These are phyloP conservation scores for Desmodus rotundus DNA, from an alignment of 2,113 vertebrate species.

Conservation along the genomic window DNA sequence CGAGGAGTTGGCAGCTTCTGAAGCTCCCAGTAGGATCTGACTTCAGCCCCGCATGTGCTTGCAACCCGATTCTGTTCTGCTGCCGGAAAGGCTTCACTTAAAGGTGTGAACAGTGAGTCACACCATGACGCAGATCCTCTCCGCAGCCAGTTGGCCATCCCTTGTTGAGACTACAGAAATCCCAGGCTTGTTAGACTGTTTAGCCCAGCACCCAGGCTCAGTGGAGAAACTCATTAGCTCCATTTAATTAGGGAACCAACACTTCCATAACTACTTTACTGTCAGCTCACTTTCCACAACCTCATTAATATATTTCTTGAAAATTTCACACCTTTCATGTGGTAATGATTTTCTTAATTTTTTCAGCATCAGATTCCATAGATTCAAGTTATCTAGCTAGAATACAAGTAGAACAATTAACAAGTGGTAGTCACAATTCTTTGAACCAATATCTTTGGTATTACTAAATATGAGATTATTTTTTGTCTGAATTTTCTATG, in stretches of 20 bases:
- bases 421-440: not conserved
- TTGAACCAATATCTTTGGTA: not conserved
- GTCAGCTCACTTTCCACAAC: conserved; percentile 34
- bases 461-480: not conserved
- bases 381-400: not conserved
- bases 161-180: conserved; percentile 48
- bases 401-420: conserved; percentile 7
- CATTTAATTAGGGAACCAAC: conserved; percentile 57
- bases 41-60: not conserved
- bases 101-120: conserved; percentile 57
- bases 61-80: not conserved
- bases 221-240: conserved; percentile 58
- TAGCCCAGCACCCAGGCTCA: not conserved
- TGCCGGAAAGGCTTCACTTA: not conserved
- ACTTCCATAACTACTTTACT: conserved; percentile 36
- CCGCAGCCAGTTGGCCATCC: not conserved
- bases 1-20: not conserved
- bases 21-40: not conserved
- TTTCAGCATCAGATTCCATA: not conserved
- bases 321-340: conserved; percentile 50
- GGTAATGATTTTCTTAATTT: conserved; percentile 55
- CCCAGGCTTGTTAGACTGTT: not conserved
- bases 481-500: not conserved
- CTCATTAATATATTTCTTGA: conserved; percentile 47
- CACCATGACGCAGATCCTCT: not conserved